Evolutionary conservation across 2,113 vertebrate species (phyloP).

Genomic region (Indri indri): DNA sequence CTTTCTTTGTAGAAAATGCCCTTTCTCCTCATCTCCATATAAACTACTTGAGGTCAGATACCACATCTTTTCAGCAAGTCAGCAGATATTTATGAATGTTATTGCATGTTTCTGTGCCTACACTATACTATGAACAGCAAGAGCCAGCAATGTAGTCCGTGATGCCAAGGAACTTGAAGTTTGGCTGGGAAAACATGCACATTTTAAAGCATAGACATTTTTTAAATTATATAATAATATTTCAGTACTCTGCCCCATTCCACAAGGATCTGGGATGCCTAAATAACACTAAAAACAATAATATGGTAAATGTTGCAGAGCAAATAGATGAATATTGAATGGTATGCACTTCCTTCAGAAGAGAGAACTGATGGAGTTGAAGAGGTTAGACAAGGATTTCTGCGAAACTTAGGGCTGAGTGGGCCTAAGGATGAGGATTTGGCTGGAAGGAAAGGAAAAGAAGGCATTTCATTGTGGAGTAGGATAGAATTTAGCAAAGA

Average conservation of each 20-base stretch:
- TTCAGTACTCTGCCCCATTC: background rate
- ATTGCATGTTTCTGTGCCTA: background rate
- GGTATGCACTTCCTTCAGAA: background rate
- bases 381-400: slow-evolving; percentile 14
- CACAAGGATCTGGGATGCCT: background rate
- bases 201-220: slow-evolving; percentile 16
- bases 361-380: background rate
- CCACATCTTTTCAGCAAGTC: background rate
- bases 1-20: background rate
- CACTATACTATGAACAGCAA: background rate
- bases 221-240: background rate
- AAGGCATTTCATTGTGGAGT: background rate
- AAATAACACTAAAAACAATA: background rate
- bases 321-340: slow-evolving; percentile 1
- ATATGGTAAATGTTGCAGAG: background rate
- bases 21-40: background rate
- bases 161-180: slow-evolving; percentile 20
- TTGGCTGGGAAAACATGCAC: background rate
- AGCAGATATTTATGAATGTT: background rate
- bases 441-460: background rate
- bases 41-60: slow-evolving; percentile 10
- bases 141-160: background rate
- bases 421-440: background rate
- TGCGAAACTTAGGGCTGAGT: background rate
- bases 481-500: background rate